Conservation (phyloP, 2,797 vertebrate species). For the Emys orbicularis region DNA sequence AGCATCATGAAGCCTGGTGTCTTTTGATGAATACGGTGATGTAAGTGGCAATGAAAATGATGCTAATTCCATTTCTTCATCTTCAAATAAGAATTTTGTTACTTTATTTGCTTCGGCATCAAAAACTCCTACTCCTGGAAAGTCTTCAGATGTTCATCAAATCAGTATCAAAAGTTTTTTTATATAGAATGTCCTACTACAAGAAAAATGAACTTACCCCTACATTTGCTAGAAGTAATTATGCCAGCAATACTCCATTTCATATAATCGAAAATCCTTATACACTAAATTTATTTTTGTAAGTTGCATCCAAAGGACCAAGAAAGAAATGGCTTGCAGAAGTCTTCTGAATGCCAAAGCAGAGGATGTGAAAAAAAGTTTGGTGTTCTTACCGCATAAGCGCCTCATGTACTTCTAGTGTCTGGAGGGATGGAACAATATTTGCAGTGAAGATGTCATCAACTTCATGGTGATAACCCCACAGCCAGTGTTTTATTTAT, state of each 20-base stretch:
- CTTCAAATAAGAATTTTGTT: not conserved
- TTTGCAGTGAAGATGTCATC: not conserved
- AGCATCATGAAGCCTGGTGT: not conserved
- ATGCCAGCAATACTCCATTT: not conserved
- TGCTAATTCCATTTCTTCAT: not conserved
- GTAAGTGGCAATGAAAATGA: not conserved
- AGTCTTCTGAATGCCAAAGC: rapidly evolving
- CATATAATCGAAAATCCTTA: not conserved
- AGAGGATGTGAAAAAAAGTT: rapidly evolving
- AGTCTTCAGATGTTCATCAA: not conserved
- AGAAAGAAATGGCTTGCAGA: not conserved
- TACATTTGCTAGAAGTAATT: not conserved
- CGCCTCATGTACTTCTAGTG: not conserved
- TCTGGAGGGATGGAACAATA: not conserved
- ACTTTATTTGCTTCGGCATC: not conserved
- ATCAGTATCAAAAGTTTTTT: not conserved
- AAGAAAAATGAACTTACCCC: not conserved
- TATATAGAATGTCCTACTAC: not conserved
- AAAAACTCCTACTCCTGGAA: not conserved
- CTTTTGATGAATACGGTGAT: not conserved
- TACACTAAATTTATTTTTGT: not conserved
- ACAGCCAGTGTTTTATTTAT: not conserved
- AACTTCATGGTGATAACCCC: not conserved
- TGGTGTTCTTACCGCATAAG: not conserved
- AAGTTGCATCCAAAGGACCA: not conserved